Evolutionary conservation across 2,888 invertebrate genomes (phyloP).

Genomic region (Stegophylla sp.): DNA sequence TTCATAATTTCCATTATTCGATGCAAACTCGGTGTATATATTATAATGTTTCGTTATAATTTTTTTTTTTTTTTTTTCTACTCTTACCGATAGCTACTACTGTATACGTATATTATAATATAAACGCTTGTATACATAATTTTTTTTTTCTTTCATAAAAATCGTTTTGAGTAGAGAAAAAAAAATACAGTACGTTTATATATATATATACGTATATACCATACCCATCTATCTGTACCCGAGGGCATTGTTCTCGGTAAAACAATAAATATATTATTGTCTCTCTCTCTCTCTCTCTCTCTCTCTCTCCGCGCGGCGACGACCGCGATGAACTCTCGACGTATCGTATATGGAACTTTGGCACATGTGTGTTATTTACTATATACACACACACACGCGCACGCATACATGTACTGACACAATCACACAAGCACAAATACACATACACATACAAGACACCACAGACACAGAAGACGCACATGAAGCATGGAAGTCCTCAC

Average conservation of each 20-base stretch:
- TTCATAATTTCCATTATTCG: neutral
- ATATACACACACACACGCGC: too few relatives aligned
- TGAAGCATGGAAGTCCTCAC: too few relatives aligned
- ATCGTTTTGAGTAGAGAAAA: conserved; percentile 6
- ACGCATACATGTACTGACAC: too few relatives aligned
- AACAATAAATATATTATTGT: conserved; percentile 42
- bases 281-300: too few relatives aligned
- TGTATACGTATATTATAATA: neutral
- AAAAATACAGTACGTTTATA: conserved; percentile 15
- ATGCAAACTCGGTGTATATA: neutral
- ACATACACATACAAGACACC: too few relatives aligned
- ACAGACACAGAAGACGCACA: too few relatives aligned
- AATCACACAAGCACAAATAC: too few relatives aligned
- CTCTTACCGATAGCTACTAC: neutral
- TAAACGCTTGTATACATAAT: neutral
- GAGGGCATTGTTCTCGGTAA: conserved; percentile 25
- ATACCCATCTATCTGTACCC: neutral
- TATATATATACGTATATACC: neutral
- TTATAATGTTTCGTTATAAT: neutral
- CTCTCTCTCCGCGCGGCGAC: too few relatives aligned
- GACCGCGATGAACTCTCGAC: conserved; percentile 11
- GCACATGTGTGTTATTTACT: neutral
- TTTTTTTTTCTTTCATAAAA: conserved; percentile 8
- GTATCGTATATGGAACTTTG: conserved; percentile 32
- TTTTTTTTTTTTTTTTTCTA: neutral